A percentile compares a stretch with the other conserved stretches of the same genome.
Conservation (phyloP, 1,140 invertebrate species). For the Camponotus floridanus region DNA sequence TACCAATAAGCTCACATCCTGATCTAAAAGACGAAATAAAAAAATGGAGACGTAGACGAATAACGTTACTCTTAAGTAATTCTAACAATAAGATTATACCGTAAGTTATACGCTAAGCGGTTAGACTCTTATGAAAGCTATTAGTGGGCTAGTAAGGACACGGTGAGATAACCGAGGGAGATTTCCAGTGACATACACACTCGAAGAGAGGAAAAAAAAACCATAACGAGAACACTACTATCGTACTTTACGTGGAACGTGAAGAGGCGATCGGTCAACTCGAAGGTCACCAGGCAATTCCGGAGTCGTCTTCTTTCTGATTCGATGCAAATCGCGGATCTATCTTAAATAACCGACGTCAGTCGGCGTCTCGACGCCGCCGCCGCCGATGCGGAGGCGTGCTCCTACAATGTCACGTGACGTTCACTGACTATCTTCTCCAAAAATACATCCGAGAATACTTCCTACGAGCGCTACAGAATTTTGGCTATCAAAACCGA, state of each 20-base stretch:
- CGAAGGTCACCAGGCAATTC: slow-evolving; percentile 16
- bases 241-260: slow-evolving; percentile 41
- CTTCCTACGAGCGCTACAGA: neutral
- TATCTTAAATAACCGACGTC: slow-evolving; percentile 63
- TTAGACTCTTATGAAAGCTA: neutral
- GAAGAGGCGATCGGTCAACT: slow-evolving; percentile 16
- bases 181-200: neutral
- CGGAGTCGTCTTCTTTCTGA: slow-evolving; percentile 53
- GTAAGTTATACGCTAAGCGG: neutral
- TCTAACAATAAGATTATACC: neutral
- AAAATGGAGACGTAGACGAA: neutral
- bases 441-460: slow-evolving; percentile 59
- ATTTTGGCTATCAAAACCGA: neutral
- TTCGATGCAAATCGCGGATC: slow-evolving; percentile 33
- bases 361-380: neutral
- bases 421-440: slow-evolving; percentile 62
- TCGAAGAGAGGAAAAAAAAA: no score
- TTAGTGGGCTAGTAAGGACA: slow-evolving; percentile 13
- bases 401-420: slow-evolving; percentile 61
- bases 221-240: slow-evolving; percentile 11
- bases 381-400: slow-evolving; percentile 6
- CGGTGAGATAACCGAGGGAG: neutral
- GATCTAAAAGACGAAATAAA: neutral
- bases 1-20: slow-evolving; percentile 37
- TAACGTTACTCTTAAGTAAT: slow-evolving; percentile 9